Evolutionary conservation across 1,140 invertebrate genomes (phyloP).

Genomic region (Drosophila bocqueti): DNA sequence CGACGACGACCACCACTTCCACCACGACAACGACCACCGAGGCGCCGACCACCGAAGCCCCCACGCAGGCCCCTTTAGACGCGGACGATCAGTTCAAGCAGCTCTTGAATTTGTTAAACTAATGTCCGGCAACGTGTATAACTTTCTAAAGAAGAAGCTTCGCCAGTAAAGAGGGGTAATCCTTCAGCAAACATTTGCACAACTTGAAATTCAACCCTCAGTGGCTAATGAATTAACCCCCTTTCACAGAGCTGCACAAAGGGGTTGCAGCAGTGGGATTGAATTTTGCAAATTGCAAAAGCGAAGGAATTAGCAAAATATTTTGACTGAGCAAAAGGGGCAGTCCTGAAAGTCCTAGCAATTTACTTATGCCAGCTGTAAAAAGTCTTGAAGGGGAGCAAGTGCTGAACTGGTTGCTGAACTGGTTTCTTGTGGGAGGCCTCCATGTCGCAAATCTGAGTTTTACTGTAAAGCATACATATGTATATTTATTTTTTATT

Average conservation of each 20-base stretch:
- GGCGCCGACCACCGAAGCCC: slow-evolving; percentile 39
- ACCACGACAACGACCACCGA: slow-evolving; percentile 59
- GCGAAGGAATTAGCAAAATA: slow-evolving; percentile 24
- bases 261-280: slow-evolving; percentile 36
- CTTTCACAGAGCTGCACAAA: background rate
- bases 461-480: background rate
- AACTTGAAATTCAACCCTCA: slow-evolving; percentile 43
- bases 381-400: background rate
- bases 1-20: slow-evolving; percentile 62
- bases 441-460: too few relatives aligned
- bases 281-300: slow-evolving; percentile 33
- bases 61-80: slow-evolving; percentile 42
- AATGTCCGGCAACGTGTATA: slow-evolving; percentile 42
- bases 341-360: background rate
- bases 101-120: slow-evolving; percentile 75
- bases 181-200: slow-evolving; percentile 20
- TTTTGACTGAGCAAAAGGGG: slow-evolving; percentile 3
- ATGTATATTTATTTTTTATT: slow-evolving; percentile 42
- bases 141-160: slow-evolving; percentile 14
- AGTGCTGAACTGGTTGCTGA: too few relatives aligned
- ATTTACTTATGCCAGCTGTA: background rate
- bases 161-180: slow-evolving; percentile 37
- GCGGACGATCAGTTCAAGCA: slow-evolving; percentile 73
- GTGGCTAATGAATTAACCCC: slow-evolving; percentile 48
- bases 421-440: too few relatives aligned